Evolutionary conservation across 2,797 vertebrate species (phyloP).

Genomic region (Erpetoichthys calabaricus): DNA sequence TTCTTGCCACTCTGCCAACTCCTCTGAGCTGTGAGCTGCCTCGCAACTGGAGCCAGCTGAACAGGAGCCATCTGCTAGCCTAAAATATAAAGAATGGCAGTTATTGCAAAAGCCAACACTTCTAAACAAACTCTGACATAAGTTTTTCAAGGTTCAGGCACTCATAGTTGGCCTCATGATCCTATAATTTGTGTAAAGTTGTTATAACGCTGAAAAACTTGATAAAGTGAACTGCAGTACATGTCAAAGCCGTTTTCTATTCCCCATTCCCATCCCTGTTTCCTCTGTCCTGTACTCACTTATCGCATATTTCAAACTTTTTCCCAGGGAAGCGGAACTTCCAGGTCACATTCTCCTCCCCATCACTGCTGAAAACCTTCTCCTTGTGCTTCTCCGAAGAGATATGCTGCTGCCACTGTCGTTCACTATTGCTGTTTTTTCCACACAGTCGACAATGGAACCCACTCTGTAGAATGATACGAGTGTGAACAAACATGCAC

Average conservation of each 20-base stretch:
- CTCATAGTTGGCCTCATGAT: too few relatives aligned
- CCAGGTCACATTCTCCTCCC: conserved; percentile 72
- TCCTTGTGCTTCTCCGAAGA: conserved; percentile 89
- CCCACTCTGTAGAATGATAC: conserved; percentile 45
- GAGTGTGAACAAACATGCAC: too few relatives aligned
- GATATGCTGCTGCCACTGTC: conserved; percentile 95
- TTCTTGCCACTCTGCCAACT: conserved; percentile 79
- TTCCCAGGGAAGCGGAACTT: conserved; percentile 77
- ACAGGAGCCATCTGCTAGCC: conserved; percentile 39
- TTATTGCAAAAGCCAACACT: too few relatives aligned
- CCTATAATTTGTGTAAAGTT: too few relatives aligned
- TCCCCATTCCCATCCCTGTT: too few relatives aligned
- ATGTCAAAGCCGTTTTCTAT: background rate
- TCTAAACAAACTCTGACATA: too few relatives aligned
- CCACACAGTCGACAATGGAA: conserved; percentile 86
- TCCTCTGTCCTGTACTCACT: conserved; percentile 30
- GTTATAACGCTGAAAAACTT: too few relatives aligned
- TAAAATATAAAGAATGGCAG: conserved; percentile 17
- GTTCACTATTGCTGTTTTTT: conserved; percentile 87
- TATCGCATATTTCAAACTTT: conserved; percentile 69
- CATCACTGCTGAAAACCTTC: conserved; percentile 71
- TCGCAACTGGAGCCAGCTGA: conserved; percentile 73
- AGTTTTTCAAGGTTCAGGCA: too few relatives aligned
- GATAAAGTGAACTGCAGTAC: too few relatives aligned
- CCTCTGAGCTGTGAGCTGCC: conserved; percentile 72